These are phyloP conservation scores for Pammene fasciana DNA, from an alignment of 2,888 invertebrate genomes.

Conservation along the genomic window DNA sequence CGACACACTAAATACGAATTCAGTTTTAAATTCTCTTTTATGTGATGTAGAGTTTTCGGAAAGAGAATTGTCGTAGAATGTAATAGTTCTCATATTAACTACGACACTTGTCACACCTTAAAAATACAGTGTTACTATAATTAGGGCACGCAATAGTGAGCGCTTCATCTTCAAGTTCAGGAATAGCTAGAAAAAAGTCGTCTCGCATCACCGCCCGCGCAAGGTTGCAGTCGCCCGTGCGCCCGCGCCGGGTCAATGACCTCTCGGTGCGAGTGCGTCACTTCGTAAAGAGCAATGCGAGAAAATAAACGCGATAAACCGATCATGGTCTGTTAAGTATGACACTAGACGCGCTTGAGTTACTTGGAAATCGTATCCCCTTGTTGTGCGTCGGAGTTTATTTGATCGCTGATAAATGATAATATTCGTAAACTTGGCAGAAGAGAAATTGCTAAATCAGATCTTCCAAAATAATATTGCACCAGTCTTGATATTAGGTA, in stretches of 20 bases:
- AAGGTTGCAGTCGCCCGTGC: conserved; percentile 68
- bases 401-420: not conserved
- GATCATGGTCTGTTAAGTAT: conserved; percentile 11
- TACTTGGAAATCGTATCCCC: not conserved
- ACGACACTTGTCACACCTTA: no score
- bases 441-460: no score
- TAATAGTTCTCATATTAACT: no score
- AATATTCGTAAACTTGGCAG: no score
- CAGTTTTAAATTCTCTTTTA: no score
- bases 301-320: conserved; percentile 67
- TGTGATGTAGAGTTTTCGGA: no score
- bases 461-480: no score
- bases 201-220: conserved; percentile 47
- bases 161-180: conserved; percentile 29
- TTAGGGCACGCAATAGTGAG: conserved; percentile 14
- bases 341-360: not conserved
- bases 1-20: no score
- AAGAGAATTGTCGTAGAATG: no score
- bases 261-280: conserved; percentile 72
- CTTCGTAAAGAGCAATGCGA: conserved; percentile 78
- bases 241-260: conserved; percentile 71
- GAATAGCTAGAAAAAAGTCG: conserved; percentile 42
- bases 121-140: not conserved
- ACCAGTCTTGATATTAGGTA: no score
- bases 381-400: not conserved